Evolutionary conservation across 2,888 invertebrate species (phyloP), one percentile per base, ranked within the genome.

Genomic region (Itoplectis maculator): DNA sequence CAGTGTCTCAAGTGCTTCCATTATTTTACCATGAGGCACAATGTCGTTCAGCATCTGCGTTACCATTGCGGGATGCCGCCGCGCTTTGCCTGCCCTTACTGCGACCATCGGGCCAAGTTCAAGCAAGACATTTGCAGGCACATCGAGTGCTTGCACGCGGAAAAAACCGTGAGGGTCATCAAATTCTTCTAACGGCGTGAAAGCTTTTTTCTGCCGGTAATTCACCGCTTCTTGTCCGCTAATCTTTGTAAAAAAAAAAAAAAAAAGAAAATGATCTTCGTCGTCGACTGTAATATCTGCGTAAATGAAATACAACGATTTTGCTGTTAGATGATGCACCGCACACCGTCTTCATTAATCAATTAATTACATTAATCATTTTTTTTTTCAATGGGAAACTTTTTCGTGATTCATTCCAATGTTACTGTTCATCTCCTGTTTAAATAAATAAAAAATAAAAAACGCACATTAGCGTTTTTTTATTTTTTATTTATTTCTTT

Each of bases 31-130:
- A 83, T 88, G 77, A 86, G 87, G 40, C 63, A 82, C 2, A 88
- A 88, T 83, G 84, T 89, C 51, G 85, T 84, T 29, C 63, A 59
- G 29, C 93, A 93, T 83, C 84, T 88, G 9, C 90, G 87, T 65
- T 91, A 91, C 85, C 93, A 93, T 81, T 93, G 93, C 82, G 91
- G 91, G 23, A 89, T 90, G 79, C 88, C 88, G 23, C 91, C 92
- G 4, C 86, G 90, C 54, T 93, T 91, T 84, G 87, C 87, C 35
- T 92, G 92, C 56, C 87, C 88, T 0, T 89, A 90, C 74, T 93
- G 92, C 78, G 79, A 82, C 9, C 90, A 90, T 54, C 85, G 85
- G 45, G 86, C 70, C 11, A 70, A 70, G 42, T 70, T 56, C 11
- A 56, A 56, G 18, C 56, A 70, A 29, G 70, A 70, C 23, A 45